Evolutionary conservation across 2,113 vertebrate genomes (phyloP).

Genomic region (Elephantulus edwardii): DNA sequence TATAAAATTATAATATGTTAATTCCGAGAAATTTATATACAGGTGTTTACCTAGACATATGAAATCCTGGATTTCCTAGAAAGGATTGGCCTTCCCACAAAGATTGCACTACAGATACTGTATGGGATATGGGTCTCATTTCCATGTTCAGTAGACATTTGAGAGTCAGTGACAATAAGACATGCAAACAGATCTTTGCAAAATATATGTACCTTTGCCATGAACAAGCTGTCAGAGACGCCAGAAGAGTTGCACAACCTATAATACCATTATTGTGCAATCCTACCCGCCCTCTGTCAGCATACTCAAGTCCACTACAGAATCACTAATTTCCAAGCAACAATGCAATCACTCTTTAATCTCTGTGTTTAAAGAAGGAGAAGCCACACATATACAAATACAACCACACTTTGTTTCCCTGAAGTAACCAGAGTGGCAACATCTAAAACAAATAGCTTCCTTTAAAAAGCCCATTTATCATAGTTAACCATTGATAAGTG

Average conservation of each 20-base stretch:
- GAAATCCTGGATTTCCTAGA: neutral
- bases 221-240: neutral
- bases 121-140: fast-evolving
- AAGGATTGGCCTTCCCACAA: neutral
- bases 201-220: neutral
- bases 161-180: neutral
- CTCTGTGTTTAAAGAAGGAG: slow-evolving; percentile 22
- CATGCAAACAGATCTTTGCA: neutral
- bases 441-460: neutral
- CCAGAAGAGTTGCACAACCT: neutral
- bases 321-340: slow-evolving; percentile 5
- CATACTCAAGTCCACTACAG: neutral
- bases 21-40: neutral
- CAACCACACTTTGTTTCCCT: neutral
- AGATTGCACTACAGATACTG: neutral
- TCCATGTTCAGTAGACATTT: neutral
- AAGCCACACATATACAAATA: neutral
- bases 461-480: neutral
- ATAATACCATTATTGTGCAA: neutral
- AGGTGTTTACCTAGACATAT: neutral
- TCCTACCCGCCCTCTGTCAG: neutral
- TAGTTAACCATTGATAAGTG: neutral
- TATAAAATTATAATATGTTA: neutral
- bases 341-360: slow-evolving; percentile 29
- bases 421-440: neutral